Base-by-base conservation (phyloP, 2,797 vertebrate genomes). In the Rallus crepitans region DNA sequence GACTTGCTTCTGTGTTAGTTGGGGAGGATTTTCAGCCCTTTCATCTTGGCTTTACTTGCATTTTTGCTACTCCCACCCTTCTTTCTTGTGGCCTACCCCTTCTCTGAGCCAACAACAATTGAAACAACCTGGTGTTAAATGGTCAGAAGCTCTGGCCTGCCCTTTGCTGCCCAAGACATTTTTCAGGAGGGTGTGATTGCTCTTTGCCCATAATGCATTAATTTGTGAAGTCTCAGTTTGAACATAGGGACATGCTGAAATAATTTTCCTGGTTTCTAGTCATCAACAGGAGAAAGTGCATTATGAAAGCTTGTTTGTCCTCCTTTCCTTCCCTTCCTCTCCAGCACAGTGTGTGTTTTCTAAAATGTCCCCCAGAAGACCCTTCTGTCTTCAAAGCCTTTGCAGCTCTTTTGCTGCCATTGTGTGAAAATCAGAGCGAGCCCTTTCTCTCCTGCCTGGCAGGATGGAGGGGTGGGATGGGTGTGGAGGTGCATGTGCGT, bases 391-490 rank as follows among this genome's bases (percentile, higher is more conserved):
- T 24, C 6, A 1, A 35, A 83, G 50, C 53, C 75, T 63, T 28
- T 56, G 68, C 90, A 91, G 52, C 47, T 37, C 57, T 83, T 92
- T 31, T 53, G 55, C 75, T 92, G 53, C 16, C 60, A 37, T 91
- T 90, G 63, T 66, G 75, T 70, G 83, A 42, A 39, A 75, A 78
- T 0, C 80, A 50, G 76, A 90, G 73, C 5, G 2, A 87, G 83
- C 53, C 52, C 68, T 73, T n/a, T 94, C 64, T 47, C 30, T 72
- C 56, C 91, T 72, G 85, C 57, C 84, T 45, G 90, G 84, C 69
- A 59, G 92, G 88, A 79, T 1, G 42, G 5, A 75, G 83, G 95
- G 93, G 42, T 85, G 90, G 92, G 93, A 66, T 33, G 95, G 90
- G 93, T 86, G 90, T 70, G 93, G 92, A 92, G 90, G 59, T 12